These are phyloP conservation scores for Chondrilla cf. caribensis DNA, from an alignment of 37 sponge, comb jelly and placozoan genomes.

Conservation along the genomic window DNA sequence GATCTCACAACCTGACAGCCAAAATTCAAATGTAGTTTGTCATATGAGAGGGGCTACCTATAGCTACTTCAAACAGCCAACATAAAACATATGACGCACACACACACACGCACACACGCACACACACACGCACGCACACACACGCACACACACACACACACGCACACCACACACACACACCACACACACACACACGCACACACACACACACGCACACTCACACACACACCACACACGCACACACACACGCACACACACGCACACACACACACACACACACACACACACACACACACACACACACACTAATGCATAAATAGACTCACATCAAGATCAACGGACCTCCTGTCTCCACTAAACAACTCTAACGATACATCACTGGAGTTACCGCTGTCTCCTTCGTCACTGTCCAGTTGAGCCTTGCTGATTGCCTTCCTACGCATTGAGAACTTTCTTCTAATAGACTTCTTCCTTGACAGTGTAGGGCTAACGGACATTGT, in stretches of 20 bases:
- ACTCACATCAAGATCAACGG: constrained; percentile 12
- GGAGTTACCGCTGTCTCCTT: constrained; percentile 10
- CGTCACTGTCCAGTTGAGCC: neutral
- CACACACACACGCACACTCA: neutral
- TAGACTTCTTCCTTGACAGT: neutral
- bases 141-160: neutral
- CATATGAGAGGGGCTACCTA: too few relatives aligned
- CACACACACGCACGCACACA: neutral
- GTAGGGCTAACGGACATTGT: constrained; percentile 17
- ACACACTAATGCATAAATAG: neutral
- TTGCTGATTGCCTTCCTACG: neutral
- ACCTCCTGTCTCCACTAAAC: constrained; percentile 14
- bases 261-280: neutral
- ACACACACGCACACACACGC: neutral
- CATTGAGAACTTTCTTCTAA: constrained; percentile 15
- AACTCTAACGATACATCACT: constrained; percentile 18
- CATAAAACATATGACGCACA: too few relatives aligned
- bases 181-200: neutral
- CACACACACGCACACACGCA: too few relatives aligned
- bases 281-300: neutral
- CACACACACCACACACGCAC: neutral
- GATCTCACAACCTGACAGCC: too few relatives aligned
- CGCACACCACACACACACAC: neutral
- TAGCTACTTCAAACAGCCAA: too few relatives aligned
- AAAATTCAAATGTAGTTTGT: too few relatives aligned